These are phyloP conservation scores for Lagenorhynchus albirostris DNA, from an alignment of 2,113 vertebrate genomes.

Conservation along the genomic window DNA sequence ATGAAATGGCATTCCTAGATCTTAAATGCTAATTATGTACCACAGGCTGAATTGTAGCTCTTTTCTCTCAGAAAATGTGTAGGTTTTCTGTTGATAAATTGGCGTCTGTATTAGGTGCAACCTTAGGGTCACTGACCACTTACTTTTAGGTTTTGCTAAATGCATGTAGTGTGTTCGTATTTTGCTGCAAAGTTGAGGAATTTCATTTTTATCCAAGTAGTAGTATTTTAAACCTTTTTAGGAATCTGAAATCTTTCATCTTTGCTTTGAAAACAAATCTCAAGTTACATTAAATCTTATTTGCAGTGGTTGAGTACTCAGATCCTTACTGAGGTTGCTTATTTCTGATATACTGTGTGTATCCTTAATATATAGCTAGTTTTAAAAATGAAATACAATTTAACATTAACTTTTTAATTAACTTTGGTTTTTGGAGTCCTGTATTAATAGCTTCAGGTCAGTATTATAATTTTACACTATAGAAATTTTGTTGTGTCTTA, in stretches of 20 bases:
- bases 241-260: not conserved
- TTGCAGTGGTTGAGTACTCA: not conserved
- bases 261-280: not conserved
- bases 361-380: not conserved
- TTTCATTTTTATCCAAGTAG: not conserved
- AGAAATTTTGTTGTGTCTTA: not conserved
- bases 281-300: not conserved
- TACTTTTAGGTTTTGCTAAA: not conserved
- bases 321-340: not conserved
- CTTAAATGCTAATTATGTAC: not conserved
- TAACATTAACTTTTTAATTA: conserved; percentile 21
- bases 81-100: not conserved
- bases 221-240: not conserved
- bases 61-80: not conserved
- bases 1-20: not conserved
- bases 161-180: not conserved
- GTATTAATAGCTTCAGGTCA: not conserved
- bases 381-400: not conserved
- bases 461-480: not conserved
- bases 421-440: not conserved
- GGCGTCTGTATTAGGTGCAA: not conserved
- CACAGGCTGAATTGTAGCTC: not conserved
- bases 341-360: not conserved
- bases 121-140: not conserved
- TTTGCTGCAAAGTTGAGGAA: not conserved